Evolutionary conservation across 1,140 invertebrate genomes (phyloP), one percentile per base, ranked within the genome.

Genomic region (Whitmania pigra): DNA sequence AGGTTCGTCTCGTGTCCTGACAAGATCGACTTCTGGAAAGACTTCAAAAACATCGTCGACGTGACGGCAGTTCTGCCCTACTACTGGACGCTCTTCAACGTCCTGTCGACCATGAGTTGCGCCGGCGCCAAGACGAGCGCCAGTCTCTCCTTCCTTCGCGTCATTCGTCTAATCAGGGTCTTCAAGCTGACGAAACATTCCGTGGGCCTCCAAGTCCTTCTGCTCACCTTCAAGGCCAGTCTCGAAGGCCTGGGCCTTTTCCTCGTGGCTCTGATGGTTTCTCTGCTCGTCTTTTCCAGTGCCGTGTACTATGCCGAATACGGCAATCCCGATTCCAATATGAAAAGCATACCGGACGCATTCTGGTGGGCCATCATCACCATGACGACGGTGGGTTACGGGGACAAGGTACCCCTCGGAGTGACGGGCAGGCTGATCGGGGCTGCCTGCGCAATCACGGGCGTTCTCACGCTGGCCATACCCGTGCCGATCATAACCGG

Each of bases 301-400:
- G 79, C 81, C 53, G 80, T 82, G 20, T 83, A 82, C 75, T 82
- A 79, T 73, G 80, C 80, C 29, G 82, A 83, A 74, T 73, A 77
- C 31, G 80, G 78, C 25, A 76, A 76, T 6, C 73, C 73, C 7
- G 77, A 78, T 36, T 79, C 81, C 18, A 76, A 82, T 73, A 82
- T 83, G 53, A 74, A 77, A 17, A 94, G 92, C 83, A 98, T 98
- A 86, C 94, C 94, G 17, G 85, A 94, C 74, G 94, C 93, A 18
- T 86, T 97, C 74, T 98, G 94, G 94, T 98, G 94, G 94, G 94
- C 94, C 25, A 85, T 98, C 79, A 94, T 97, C 75, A 98, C 94
- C 57, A 97, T 97, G 94, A 96, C 93, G 74, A 98, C 94, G 0
- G 94, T 97, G 27, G 94, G 94, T n/a, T 98, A 97, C 80, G 94